Conservation (phyloP, 2,888 invertebrate genomes). For the Polydrusus tereticollis region DNA sequence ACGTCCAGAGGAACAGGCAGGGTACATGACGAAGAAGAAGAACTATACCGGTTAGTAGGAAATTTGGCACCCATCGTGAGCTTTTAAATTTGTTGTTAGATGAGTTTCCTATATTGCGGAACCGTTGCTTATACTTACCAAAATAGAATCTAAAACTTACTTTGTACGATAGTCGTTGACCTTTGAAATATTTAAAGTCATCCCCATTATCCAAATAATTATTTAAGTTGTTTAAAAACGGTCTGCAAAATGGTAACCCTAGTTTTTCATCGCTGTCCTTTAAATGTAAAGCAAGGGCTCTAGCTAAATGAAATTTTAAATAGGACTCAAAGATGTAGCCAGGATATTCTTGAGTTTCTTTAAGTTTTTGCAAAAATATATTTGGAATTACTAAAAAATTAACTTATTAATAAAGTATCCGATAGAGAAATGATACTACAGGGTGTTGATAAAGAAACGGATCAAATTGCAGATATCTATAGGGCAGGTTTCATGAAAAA, state of each 20-base stretch:
- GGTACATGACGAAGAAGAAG: too few relatives aligned
- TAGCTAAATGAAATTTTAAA: conserved; percentile 13
- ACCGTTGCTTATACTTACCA: too few relatives aligned
- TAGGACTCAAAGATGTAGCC: neutral
- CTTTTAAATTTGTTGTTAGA: too few relatives aligned
- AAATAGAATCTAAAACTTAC: conserved; percentile 10
- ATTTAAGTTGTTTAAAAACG: conserved; percentile 4
- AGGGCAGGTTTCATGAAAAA: too few relatives aligned
- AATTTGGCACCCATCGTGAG: too few relatives aligned
- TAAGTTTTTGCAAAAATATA: neutral
- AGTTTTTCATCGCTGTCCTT: neutral
- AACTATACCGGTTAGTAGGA: too few relatives aligned
- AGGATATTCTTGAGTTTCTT: neutral
- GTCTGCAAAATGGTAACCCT: neutral
- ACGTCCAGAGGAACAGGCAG: too few relatives aligned
- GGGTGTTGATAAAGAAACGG: too few relatives aligned
- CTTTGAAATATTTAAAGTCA: neutral
- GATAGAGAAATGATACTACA: neutral
- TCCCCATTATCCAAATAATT: neutral
- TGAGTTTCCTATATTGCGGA: too few relatives aligned
- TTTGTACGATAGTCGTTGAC: conserved; percentile 11
- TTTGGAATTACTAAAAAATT: conserved; percentile 27
- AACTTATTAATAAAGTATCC: too few relatives aligned
- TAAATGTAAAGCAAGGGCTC: conserved; percentile 7
- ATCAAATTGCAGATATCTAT: too few relatives aligned